Conservation (phyloP, 2,113 vertebrate genomes). For the Myotis brandtii region DNA sequence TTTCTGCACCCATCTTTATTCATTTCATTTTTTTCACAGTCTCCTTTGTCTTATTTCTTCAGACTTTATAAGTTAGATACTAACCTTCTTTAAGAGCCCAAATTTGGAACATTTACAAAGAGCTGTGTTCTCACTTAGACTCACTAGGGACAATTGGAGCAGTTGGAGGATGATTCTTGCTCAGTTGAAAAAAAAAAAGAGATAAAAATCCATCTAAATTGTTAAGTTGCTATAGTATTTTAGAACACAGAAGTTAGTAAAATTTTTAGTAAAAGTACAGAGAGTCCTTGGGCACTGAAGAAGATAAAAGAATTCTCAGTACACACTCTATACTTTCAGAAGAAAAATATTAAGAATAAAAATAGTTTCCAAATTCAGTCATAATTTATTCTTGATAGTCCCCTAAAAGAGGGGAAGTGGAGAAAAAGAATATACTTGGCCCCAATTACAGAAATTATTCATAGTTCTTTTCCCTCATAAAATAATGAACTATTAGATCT, state of each 20-base stretch:
- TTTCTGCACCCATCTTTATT: conserved; percentile 47
- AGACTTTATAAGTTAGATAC: not conserved
- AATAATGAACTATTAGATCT: conserved; percentile 14
- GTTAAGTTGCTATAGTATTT: conserved; percentile 32
- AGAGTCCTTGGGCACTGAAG: conserved; percentile 17
- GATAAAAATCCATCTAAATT: not conserved
- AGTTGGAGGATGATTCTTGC: not conserved
- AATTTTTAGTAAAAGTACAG: conserved; percentile 57
- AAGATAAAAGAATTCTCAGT: conserved; percentile 61
- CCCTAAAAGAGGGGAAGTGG: not conserved
- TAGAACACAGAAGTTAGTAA: conserved; percentile 46
- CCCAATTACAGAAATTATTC: conserved; percentile 43
- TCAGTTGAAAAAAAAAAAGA: not conserved
- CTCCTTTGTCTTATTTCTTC: not conserved
- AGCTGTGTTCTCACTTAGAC: not conserved
- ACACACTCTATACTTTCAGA: conserved; percentile 47
- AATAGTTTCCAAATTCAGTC: conserved; percentile 55
- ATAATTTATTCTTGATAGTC: conserved; percentile 64
- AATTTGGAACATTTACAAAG: not conserved
- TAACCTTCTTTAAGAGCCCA: not conserved
- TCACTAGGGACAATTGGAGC: not conserved
- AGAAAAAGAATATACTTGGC: conserved; percentile 31
- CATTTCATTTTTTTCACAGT: conserved; percentile 1
- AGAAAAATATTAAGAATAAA: conserved; percentile 65
- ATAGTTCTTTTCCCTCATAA: conserved; percentile 14